A percentile compares a stretch with the other conserved stretches of the same genome.
These are phyloP conservation scores for Pristionchus japonicus DNA, from an alignment of 2,888 invertebrate genomes.

Conservation along the genomic window DNA sequence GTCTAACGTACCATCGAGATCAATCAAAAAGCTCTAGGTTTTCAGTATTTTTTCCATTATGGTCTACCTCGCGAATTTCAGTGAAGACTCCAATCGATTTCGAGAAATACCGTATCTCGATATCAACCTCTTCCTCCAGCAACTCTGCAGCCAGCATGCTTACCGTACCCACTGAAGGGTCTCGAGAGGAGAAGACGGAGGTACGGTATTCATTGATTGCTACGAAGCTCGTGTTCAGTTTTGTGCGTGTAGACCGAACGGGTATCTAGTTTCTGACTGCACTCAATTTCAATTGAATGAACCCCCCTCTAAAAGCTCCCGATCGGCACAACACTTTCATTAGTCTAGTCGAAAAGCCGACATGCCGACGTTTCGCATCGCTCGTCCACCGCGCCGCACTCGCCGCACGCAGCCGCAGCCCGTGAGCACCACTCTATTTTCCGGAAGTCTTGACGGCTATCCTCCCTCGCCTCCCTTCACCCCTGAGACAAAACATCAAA, in stretches of 20 bases:
- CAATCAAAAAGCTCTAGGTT: too few relatives aligned
- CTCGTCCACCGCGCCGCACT: neutral
- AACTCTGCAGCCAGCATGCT: neutral
- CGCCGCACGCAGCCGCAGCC: neutral
- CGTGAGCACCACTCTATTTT: neutral
- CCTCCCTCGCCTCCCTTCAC: neutral
- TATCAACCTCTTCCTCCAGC: neutral
- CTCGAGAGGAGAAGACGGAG: conserved; percentile 11
- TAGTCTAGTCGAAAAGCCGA: neutral
- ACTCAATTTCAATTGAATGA: neutral
- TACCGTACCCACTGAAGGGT: conserved; percentile 9
- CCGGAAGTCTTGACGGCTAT: neutral
- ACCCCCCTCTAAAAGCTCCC: neutral
- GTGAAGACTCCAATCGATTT: neutral
- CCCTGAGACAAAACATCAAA: neutral
- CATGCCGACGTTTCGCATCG: conserved; percentile 13
- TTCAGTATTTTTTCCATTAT: neutral
- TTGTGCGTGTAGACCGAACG: neutral
- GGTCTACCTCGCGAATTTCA: neutral
- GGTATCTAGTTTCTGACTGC: neutral
- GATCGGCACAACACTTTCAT: neutral
- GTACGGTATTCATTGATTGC: conserved; percentile 13
- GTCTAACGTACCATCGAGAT: neutral
- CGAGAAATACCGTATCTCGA: too few relatives aligned
- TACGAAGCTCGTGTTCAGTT: too few relatives aligned